Percentiles rank a stretch among this genome's conserved stretches.
Conservation (phyloP, 2,113 vertebrate genomes). For the Candoia aspera region DNA sequence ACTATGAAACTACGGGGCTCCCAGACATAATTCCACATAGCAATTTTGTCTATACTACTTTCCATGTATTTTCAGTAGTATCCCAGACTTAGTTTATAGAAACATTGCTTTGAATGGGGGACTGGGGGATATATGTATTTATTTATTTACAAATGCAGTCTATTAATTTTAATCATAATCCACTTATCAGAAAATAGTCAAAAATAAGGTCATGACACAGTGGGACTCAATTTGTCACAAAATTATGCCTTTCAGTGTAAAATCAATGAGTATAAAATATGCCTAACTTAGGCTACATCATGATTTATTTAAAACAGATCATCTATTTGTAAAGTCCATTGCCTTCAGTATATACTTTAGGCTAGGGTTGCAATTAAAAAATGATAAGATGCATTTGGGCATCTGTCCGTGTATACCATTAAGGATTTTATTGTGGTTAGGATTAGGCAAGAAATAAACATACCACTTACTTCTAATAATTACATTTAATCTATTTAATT, state of each 20-base stretch:
- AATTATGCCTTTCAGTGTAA: not conserved
- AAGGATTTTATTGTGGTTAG: too few relatives aligned
- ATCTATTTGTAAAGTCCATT: not conserved
- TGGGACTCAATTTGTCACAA: too few relatives aligned
- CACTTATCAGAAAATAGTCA: not conserved
- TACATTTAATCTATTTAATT: too few relatives aligned
- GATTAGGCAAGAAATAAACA: too few relatives aligned
- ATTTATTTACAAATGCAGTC: constrained; percentile 25
- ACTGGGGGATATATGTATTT: not conserved
- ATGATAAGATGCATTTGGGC: too few relatives aligned
- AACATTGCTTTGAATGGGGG: not conserved
- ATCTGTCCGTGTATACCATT: too few relatives aligned
- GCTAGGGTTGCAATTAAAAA: too few relatives aligned
- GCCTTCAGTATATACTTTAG: not conserved
- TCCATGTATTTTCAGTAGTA: not conserved
- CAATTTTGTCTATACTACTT: not conserved
- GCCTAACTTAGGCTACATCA: not conserved
- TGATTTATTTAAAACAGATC: not conserved
- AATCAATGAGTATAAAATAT: not conserved
- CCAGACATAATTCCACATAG: not conserved
- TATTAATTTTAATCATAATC: not conserved
- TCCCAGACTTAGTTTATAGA: not conserved
- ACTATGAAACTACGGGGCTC: constrained; percentile 8
- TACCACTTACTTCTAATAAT: too few relatives aligned
- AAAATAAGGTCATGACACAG: too few relatives aligned